Base-by-base conservation (phyloP, 2,797 vertebrate genomes). In the Apogon hyalosoma region DNA sequence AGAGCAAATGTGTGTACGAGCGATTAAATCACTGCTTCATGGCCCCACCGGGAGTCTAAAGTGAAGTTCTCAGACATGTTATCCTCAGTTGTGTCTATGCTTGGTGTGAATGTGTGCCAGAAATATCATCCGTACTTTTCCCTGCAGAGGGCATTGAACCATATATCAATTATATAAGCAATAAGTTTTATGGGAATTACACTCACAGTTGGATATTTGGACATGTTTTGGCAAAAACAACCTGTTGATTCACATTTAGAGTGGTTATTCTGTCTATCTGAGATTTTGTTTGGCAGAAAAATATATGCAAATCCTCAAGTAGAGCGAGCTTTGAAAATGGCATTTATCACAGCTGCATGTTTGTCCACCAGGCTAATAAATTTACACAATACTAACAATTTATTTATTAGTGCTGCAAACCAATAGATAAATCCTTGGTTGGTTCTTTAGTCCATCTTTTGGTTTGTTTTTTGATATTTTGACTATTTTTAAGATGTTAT, bases 91-190 rank as follows among this genome's bases (percentile, higher is more conserved):
- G 41, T 57, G 42, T 16, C 46, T 53, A 49, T 18, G 43, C 11
- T 60, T 62, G 18, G 70, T 6, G 50, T 67, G 55, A 19, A 16
- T 0, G 11, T 15, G 42, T 48, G 55, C 60, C 72, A 70, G 43
- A 77, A 77, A 56, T 70, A 77, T 76, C 19, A 83, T 72, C 64
- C 49, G 69, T 59, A 62, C 58, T 31, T 13, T 79, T 66, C 46
- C 63, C 73, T 59, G 71, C 48, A 63, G 78, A 80, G 71, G 52
- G 39, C 24, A 55, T 63, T 74, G 73, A 79, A 74, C 66, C 80
- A 78, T 83, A 75, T 62, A 85, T 63, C 54, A 79, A 85, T 83
- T 79, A 82, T 59, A 82, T 79, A 61, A 77, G 81, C 63, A 63
- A 21, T 60, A 69, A 33, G 50, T 55, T 86, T 77, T 55, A 52